Conservation (phyloP, 1,140 invertebrate genomes). For the Drosophila malerkotliana region DNA sequence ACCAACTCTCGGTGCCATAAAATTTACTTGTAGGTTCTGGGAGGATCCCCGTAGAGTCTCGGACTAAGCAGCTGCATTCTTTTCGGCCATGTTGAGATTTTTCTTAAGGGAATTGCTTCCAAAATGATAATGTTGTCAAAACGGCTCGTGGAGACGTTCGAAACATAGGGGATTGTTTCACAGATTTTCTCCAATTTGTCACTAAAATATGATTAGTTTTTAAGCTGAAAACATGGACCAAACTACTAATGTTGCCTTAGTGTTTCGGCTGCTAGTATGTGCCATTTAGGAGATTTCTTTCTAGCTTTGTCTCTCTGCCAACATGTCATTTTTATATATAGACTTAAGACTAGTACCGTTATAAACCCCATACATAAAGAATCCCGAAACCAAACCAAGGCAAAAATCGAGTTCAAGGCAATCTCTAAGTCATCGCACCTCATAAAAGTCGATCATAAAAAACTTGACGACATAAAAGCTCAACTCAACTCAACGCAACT, state of each 20-base stretch:
- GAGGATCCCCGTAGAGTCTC: conserved; percentile 53
- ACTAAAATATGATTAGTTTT: not conserved
- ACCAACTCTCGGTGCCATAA: conserved; percentile 46
- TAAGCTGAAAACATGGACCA: not conserved
- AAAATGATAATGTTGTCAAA: conserved; percentile 42
- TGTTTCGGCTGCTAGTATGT: not conserved
- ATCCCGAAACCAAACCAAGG: conserved; percentile 7
- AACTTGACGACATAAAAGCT: conserved; percentile 63
- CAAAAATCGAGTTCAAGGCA: conserved; percentile 72
- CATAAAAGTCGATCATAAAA: conserved; percentile 75
- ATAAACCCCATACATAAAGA: conserved; percentile 36
- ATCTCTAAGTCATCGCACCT: conserved; percentile 80
- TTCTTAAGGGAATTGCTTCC: conserved; percentile 11
- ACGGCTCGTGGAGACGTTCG: not conserved
- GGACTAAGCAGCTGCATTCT: conserved; percentile 23
- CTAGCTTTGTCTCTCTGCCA: conserved; percentile 47
- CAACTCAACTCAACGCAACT: conserved; percentile 38
- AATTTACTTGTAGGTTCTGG: conserved; percentile 31
- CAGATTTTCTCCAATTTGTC: conserved; percentile 23
- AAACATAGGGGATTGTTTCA: not conserved
- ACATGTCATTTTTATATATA: conserved; percentile 65
- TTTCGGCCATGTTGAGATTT: conserved; percentile 19
- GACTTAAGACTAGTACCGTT: conserved; percentile 59
- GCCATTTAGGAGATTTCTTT: conserved; percentile 25
- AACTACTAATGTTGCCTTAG: conserved; percentile 20